Base-by-base conservation (phyloP, 2,113 vertebrate genomes). In the Collichthys lucidus region DNA sequence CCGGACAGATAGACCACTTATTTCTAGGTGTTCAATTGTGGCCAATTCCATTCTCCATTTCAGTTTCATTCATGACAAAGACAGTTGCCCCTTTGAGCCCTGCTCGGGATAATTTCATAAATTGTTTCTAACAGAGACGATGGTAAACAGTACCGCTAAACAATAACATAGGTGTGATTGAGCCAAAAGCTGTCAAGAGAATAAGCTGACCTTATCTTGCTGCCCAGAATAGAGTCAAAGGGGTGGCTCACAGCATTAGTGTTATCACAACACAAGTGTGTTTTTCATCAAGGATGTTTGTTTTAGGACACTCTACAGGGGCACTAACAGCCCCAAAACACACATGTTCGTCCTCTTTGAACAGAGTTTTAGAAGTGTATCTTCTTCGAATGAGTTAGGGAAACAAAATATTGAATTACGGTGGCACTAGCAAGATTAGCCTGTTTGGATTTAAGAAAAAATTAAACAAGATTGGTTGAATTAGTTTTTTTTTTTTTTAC, bases 211-310 rank as follows among this genome's bases (percentile, higher is more conserved):
- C 79, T 86, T 89, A 88, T 91, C 84, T 65, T 47, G 9, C 63
- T 82, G 84, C 82, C 84, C 56, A 84, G 84, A 91, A 89, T 84
- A 90, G 79, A 86, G 70, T 83, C 80, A 69, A n/a, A 85, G 79
- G 26, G 86, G 60, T 77, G n/a, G 72, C 70, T 82, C 59, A 59
- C 26, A 84, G 66, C 42, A 4, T 46, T 72, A 5, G 55, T 84
- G 62, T 86, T 90, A 87, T 89, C 85, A 85, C 70, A 77, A 79
- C 66, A 83, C 82, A 79, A 89, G 74, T 77, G 77, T 61, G 80
- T 69, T 77, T 79, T 81, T 78, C 61, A 61, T 86, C 63, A 70
- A 26, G 59, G 57, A 56, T 64, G 49, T 80, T 79, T 84, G 79
- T 89, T 87, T 87, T 79, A 68, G 69, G 76, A 59, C 52, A 60